Base-by-base conservation (phyloP, 2,888 invertebrate genomes). In the Acleris sparsana region DNA sequence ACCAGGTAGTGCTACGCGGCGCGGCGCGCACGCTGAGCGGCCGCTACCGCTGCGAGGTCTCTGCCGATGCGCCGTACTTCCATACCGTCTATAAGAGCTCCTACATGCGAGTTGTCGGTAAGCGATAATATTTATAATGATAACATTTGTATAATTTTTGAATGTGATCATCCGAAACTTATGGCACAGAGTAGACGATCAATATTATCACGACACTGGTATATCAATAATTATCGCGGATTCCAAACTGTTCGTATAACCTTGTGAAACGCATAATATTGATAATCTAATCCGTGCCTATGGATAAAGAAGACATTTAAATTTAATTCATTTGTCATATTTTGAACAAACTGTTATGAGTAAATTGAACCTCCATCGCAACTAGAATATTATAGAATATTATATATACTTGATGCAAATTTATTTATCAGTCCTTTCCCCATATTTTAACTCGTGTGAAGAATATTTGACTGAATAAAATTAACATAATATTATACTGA, bases 41-140 rank as follows among this genome's bases (percentile, higher is more conserved):
- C 17, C 94, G 94, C 75, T 96, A 96, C 83, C 94, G 94, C 64
- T 96, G 96, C 79, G 96, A 96, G 80, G 96, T 96, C 7, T 96
- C 96, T 0, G 94, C 95, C 0, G 96, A 96, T 80, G 94, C 94
- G 5, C 96, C 96, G 0, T 94, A 94, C 78, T 96, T 96, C 84
- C 95, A 95, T 82, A 96, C 96, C 0, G 91, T 94, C 66, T 93
- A 94, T 78, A 95, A 94, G 69, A 93, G 94, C 75, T 94, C 95
- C 59, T 94, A 93, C 77, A 95, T 96, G 95, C 94, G 95, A 77
- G 95, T 96, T 71, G 94, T 95, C 70, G 95, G 96, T 96, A 80
- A 94, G 96, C 94, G 83, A 69, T 56, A 17, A 44, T n/a, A 29
- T 25, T 33, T 0, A 11, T 33, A 9, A 9, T 33, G 9, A 11